Percentiles rank a stretch among this genome's conserved stretches.
These are phyloP conservation scores for Columba livia DNA, from an alignment of 2,113 vertebrate species.

Conservation along the genomic window DNA sequence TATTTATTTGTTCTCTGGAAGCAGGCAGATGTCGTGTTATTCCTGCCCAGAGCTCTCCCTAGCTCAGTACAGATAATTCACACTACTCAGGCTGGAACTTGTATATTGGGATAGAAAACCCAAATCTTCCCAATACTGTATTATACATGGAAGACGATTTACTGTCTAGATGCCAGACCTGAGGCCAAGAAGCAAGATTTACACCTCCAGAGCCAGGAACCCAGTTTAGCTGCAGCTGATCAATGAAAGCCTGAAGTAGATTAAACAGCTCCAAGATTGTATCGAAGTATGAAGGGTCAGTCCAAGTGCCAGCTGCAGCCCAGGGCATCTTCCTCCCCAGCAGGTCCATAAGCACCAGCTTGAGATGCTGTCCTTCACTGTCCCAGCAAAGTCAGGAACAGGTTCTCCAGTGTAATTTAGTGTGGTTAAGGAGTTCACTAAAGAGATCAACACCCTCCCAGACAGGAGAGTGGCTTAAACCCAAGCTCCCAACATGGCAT, in stretches of 20 bases:
- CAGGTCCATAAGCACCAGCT: neutral
- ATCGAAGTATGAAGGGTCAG: neutral
- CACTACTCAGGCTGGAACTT: neutral
- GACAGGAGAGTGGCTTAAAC: neutral
- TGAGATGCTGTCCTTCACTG: neutral
- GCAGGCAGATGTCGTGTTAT: neutral
- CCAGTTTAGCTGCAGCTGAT: neutral
- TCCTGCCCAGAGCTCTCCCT: neutral
- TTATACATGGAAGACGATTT: neutral
- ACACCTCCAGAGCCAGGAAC: neutral
- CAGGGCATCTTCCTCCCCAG: neutral
- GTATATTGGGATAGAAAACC: neutral
- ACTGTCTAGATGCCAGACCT: neutral
- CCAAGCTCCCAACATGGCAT: neutral
- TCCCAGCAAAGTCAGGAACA: neutral
- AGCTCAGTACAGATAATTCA: neutral
- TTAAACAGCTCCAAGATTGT: neutral
- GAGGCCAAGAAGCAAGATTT: neutral
- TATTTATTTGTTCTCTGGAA: neutral
- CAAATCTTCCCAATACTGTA: neutral
- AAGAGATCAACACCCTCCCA: neutral
- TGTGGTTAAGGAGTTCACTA: neutral
- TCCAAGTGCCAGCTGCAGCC: rapidly evolving
- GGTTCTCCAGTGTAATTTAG: neutral
- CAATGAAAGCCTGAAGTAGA: neutral